These are phyloP conservation scores for Bathybates hornii DNA, from an alignment of 2,113 vertebrate genomes.

Conservation along the genomic window DNA sequence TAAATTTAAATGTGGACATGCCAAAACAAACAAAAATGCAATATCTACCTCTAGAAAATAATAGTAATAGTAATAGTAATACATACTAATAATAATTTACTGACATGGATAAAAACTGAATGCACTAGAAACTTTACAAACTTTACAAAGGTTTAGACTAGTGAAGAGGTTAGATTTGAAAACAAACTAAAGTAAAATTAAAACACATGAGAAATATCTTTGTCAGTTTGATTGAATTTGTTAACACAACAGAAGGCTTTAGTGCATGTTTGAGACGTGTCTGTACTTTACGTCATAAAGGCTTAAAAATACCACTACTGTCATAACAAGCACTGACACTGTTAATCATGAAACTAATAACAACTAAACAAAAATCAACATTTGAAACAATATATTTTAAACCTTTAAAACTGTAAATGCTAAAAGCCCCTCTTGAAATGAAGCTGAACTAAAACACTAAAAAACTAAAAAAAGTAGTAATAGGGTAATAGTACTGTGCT, in stretches of 20 bases:
- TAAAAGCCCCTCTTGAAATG: not conserved
- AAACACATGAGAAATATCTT: not conserved
- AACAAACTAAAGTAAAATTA: not conserved
- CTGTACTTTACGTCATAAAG: not conserved
- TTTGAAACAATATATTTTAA: not conserved
- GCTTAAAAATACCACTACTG: not conserved
- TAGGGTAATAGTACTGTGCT: not conserved
- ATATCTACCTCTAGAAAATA: not conserved
- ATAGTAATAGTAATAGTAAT: not conserved
- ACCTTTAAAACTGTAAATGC: not conserved
- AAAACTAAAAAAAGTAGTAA: not conserved
- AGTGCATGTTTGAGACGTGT: not conserved
- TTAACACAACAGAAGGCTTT: not conserved
- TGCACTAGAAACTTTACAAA: not conserved
- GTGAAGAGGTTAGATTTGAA: not conserved
- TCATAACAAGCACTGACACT: not conserved
- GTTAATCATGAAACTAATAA: not conserved
- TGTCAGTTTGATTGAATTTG: not conserved
- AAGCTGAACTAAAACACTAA: not conserved
- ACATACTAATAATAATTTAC: not conserved
- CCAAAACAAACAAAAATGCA: not conserved
- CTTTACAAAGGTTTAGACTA: not conserved
- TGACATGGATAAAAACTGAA: not conserved
- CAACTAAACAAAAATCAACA: not conserved
- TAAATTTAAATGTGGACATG: not conserved